These are phyloP conservation scores for Heliconius eleuchia DNA, from an alignment of 1,140 invertebrate species.

Conservation along the genomic window DNA sequence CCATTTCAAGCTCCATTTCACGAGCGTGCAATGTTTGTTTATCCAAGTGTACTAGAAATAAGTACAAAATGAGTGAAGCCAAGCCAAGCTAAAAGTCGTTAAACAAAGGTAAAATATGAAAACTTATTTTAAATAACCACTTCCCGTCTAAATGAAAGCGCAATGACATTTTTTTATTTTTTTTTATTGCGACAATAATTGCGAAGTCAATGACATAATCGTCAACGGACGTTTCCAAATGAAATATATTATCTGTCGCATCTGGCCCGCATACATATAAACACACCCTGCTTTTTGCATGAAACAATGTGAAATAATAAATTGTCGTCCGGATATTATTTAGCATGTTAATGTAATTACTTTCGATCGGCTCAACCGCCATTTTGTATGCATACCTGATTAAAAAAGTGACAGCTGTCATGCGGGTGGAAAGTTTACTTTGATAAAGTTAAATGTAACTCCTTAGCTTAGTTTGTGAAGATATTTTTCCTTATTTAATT, in stretches of 20 bases:
- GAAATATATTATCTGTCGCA: constrained; percentile 48
- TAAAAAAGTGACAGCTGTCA: constrained; percentile 65
- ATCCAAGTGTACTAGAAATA: constrained; percentile 14
- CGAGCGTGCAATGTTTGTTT: constrained; percentile 13
- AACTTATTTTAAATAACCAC: constrained; percentile 18
- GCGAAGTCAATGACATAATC: constrained; percentile 47
- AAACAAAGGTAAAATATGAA: constrained; percentile 21
- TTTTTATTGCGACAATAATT: constrained; percentile 34
- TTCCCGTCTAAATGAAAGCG: constrained; percentile 26
- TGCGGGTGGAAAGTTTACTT: constrained; percentile 42
- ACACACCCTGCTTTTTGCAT: constrained; percentile 41
- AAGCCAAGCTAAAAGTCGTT: constrained; percentile 11
- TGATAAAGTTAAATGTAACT: constrained; percentile 3
- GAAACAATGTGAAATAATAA: constrained; percentile 38
- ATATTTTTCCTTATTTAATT: constrained; percentile 12
- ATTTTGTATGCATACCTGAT: constrained; percentile 48
- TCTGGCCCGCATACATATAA: constrained; percentile 61
- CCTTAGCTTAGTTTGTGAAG: background rate
- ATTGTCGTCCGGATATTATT: constrained; percentile 53
- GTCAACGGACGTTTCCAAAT: constrained; percentile 42
- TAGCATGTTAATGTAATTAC: constrained; percentile 45
- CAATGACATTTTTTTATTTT: constrained; percentile 28
- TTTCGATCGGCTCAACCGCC: constrained; percentile 35
- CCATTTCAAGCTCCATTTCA: background rate
- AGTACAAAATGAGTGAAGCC: constrained; percentile 7